Percentiles rank a stretch among this genome's conserved stretches.
These are phyloP conservation scores for Pissodes strobi DNA, from an alignment of 1,140 invertebrate species.

Conservation along the genomic window DNA sequence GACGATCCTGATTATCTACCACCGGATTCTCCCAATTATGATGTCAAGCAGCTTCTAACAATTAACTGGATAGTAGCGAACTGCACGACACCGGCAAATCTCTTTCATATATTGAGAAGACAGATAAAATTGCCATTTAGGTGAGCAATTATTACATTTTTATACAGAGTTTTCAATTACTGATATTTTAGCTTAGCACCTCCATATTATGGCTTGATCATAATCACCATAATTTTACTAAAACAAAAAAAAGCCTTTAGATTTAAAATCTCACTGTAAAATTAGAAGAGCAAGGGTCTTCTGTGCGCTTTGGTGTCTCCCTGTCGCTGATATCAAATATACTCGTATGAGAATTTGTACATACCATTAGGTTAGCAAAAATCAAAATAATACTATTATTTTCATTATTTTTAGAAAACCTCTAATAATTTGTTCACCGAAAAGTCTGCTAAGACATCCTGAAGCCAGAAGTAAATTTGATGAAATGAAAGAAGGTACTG, in stretches of 20 bases:
- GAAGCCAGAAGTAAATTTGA: constrained; percentile 72
- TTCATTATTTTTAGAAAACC: constrained; percentile 65
- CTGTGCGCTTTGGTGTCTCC: no score
- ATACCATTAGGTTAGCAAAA: no score
- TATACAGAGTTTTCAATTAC: no score
- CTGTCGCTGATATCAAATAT: neutral
- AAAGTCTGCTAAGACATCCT: constrained; percentile 74
- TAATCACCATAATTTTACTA: no score
- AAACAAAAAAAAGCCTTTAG: no score
- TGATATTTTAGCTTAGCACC: no score
- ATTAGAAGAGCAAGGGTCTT: no score
- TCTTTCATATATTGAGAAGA: constrained; percentile 82
- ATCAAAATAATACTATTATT: no score
- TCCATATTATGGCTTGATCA: no score
- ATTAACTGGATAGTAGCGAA: constrained; percentile 85
- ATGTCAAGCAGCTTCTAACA: constrained; percentile 77
- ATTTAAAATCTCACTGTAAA: no score
- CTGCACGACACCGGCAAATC: constrained; percentile 81
- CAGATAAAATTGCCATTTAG: constrained; percentile 79
- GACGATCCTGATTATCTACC: constrained; percentile 68
- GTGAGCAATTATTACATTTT: neutral
- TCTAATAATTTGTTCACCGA: constrained; percentile 80
- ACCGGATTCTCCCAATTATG: constrained; percentile 60
- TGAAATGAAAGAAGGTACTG: constrained; percentile 64
- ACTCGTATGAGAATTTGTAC: no score